phyloP scores from a whole-genome alignment of 2,888 invertebrate species.

The Drosophila mulleri region DNA sequence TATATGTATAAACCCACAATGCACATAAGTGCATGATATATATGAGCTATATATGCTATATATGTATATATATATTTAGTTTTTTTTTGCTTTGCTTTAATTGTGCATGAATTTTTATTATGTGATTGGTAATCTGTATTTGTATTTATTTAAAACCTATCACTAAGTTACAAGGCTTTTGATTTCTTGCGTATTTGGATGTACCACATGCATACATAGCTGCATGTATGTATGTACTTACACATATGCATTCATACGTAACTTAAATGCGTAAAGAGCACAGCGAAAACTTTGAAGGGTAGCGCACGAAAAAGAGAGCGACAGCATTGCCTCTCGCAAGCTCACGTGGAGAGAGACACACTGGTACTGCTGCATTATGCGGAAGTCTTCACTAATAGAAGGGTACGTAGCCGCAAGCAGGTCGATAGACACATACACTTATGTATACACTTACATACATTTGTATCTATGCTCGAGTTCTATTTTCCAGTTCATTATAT shows the following conservation, averaged over 20 bases:
- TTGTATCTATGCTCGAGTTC: background rate
- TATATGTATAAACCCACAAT: conserved; percentile 24
- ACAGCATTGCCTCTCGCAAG: conserved; percentile 8
- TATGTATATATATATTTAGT: background rate
- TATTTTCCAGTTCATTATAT: background rate
- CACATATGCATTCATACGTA: conserved; percentile 14
- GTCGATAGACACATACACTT: conserved; percentile 27
- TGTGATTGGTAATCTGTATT: background rate
- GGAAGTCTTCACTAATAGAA: conserved; percentile 24
- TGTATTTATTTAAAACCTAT: background rate
- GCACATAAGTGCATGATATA: no score
- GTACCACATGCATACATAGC: conserved; percentile 1
- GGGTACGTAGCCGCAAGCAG: conserved; percentile 26
- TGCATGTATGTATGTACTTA: conserved; percentile 4
- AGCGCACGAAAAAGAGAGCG: conserved; percentile 13
- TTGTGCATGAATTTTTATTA: conserved; percentile 17
- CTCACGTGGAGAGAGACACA: conserved; percentile 16
- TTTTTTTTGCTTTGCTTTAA: conserved; percentile 9
- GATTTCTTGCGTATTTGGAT: background rate
- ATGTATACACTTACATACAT: background rate
- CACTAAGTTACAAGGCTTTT: background rate
- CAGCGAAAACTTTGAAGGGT: conserved; percentile 25
- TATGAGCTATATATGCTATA: background rate
- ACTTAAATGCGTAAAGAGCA: conserved; percentile 14
- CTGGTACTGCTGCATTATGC: conserved; percentile 28